Base-by-base conservation (phyloP, 2,113 vertebrate species). In the Gambusia holbrooki region DNA sequence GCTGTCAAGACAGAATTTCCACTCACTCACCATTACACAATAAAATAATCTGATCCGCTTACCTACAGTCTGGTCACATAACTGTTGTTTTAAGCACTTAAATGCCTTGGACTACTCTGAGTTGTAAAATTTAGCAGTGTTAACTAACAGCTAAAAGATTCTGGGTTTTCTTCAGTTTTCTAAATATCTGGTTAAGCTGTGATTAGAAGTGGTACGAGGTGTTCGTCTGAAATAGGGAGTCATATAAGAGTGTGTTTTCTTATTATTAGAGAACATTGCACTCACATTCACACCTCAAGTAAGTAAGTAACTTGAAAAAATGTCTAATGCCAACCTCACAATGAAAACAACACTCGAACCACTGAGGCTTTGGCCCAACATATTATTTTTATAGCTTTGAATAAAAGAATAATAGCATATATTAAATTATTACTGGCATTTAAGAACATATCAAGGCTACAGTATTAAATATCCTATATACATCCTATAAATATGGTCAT, bases 31-130 rank as follows among this genome's bases (percentile, higher is more conserved):
- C 25, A 67, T 84, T 85, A 84, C 75, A 82, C 83, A 80, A 88
- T 76, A 71, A 84, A 88, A 86, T 85, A 58, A 75, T 66, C 25
- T 81, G 80, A 86, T 84, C 86, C 75, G 82, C 77, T 88, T 76
- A 87, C 32, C 58, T 60, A 62, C 79, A 69, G 65, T 61, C 81
- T 80, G 81, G 29, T 84, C 68, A 70, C 60, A 75, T 70, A 77
- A 69, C 48, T 79, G 66, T 22, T 74, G 77, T 76, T 75, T 69
- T 1, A 0, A 58, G 37, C 4, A 30, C 60, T 17, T 48, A 71
- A 66, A 77, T 19, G 0, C 3, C 33, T 32, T 35, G 14, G 30
- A 45, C 25, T 22, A 7, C 30, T 3, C 45, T 45, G 27, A 65
- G 25, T 25, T 27, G 42, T 54, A 7, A 5, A 54, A 15, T 33